Base-by-base conservation (phyloP, 1,140 invertebrate species). In the Camponotus vicinus region DNA sequence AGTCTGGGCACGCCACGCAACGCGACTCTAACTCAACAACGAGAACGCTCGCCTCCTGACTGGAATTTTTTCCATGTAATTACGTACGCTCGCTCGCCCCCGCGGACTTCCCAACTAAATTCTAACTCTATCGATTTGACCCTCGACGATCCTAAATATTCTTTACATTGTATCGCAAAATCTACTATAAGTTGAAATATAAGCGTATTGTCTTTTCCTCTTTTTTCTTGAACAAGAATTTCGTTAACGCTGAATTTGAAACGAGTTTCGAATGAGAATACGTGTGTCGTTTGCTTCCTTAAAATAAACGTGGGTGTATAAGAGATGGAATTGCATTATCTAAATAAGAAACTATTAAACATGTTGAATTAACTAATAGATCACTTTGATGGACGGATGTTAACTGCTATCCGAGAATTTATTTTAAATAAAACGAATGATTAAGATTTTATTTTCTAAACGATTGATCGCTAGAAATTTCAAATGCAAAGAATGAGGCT, bases 41-140 rank as follows among this genome's bases (percentile, higher is more conserved):
- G 88, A 92, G 91, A 91, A 87, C 80, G 82, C 85, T 88, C 83
- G 87, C 86, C 86, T 85, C 79, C 91, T 94, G 93, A 94, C 93
- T 88, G 87, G 93, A 94, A 94, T 94, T 94, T 93, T 93, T 93
- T 91, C 89, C 92, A 83, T 92, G 93, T 93, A 94, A 93, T 94
- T 94, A 94, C 84, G 88, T 87, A 87, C 77, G n/a, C 70, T 63
- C 77, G 77, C 57, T 45, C 82, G 52, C 55, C 52, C 34, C 67
- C 63, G 69, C 52, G 78, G 78, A 71, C 66, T 69, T 70, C 37
- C 78, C 78, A 70, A 59, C 52, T 73, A 61, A 73, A 83, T 83
- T 83, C 79, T 73, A 83, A 73, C 79, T 27, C 79, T 83, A 83
- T 83, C 79, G 79, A 83, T 73, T 61, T 66, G 69, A 49, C 40